These are phyloP conservation scores for Pelvicachromis taeniatus DNA, from an alignment of 2,113 vertebrate species.

Conservation along the genomic window DNA sequence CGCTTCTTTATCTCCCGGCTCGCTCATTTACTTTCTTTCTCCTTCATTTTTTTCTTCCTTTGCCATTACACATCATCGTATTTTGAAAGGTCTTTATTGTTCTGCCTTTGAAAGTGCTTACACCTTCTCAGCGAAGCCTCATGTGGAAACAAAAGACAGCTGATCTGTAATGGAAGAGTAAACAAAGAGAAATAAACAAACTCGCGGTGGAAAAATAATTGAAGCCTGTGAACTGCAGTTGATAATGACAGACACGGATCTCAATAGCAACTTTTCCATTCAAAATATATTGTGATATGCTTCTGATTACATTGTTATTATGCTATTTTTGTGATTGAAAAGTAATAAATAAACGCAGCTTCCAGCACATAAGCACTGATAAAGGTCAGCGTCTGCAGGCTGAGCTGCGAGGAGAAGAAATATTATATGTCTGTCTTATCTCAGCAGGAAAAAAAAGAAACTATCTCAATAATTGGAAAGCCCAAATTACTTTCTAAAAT, in stretches of 20 bases:
- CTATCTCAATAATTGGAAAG: not conserved
- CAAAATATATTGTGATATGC: not conserved
- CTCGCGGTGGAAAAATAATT: not conserved
- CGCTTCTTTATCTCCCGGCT: not conserved
- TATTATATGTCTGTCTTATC: not conserved
- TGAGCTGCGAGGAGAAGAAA: not conserved
- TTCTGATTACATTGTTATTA: not conserved
- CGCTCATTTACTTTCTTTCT: not conserved
- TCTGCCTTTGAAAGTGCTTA: not conserved
- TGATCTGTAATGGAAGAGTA: not conserved
- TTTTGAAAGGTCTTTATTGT: not conserved
- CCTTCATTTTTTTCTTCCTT: not conserved
- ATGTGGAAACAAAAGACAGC: not conserved
- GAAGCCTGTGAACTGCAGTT: slow-evolving; percentile 1
- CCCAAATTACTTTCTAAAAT: not conserved
- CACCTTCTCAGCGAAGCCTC: not conserved
- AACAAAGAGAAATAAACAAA: not conserved
- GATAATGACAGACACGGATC: not conserved
- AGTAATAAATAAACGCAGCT: not conserved
- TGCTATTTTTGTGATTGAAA: not conserved
- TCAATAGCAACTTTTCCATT: not conserved
- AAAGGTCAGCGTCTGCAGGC: not conserved
- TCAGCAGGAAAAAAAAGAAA: not conserved
- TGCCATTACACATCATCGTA: not conserved
- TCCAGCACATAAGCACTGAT: not conserved